These are phyloP conservation scores for Epizoanthus rinbou DNA, from an alignment of 92 coral and sea anemone species.

Conservation along the genomic window DNA sequence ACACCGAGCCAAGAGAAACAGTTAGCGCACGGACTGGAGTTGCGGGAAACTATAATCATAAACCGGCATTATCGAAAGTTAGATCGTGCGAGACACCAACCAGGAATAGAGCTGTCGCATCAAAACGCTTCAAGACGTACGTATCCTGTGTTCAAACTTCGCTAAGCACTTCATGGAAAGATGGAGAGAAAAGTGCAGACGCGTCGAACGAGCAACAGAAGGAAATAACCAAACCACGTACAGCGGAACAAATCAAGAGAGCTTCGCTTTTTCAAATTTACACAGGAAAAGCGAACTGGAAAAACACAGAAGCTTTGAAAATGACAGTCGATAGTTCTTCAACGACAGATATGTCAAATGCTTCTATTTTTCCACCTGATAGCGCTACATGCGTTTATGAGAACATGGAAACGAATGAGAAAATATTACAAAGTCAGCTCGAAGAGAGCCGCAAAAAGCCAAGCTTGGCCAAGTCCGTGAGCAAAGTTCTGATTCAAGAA, in stretches of 20 bases:
- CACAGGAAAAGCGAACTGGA: background rate
- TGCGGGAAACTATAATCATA: background rate
- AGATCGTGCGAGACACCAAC: conserved; percentile 3
- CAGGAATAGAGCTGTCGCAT: background rate
- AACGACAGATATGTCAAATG: conserved; percentile 3
- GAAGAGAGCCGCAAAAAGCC: background rate
- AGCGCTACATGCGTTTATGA: background rate
- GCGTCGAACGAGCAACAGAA: background rate
- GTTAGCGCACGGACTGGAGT: background rate
- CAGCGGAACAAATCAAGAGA: background rate
- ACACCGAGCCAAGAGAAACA: background rate
- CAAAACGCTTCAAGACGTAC: conserved; percentile 16
- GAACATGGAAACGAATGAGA: background rate
- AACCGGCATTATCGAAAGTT: background rate
- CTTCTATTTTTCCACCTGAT: background rate
- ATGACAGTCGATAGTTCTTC: background rate
- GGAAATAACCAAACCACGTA: background rate
- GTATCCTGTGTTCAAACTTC: conserved; percentile 23
- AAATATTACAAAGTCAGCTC: background rate
- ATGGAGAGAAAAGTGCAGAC: conserved; percentile 2
- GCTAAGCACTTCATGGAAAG: conserved; percentile 29
- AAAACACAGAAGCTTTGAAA: background rate
- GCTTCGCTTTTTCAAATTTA: background rate
- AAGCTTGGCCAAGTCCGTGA: background rate
- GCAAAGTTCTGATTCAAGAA: background rate